Conservation (phyloP, 2,888 invertebrate genomes). For the Chromoteleia sp. region DNA sequence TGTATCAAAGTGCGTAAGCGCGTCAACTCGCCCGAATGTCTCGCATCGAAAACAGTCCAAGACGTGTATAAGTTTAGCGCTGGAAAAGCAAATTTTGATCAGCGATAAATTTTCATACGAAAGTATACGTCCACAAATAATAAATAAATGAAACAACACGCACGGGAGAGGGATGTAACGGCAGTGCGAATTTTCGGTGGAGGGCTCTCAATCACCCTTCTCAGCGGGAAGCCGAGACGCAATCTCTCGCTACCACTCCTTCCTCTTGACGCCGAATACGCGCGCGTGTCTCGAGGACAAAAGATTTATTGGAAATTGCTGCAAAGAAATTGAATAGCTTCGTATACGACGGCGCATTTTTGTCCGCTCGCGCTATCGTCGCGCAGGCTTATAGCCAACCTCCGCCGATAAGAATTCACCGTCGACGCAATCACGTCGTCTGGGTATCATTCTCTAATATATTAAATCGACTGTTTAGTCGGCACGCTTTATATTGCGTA, state of each 20-base stretch:
- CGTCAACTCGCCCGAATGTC: conserved; percentile 13
- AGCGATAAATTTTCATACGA: conserved; percentile 60
- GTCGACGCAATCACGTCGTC: conserved; percentile 70
- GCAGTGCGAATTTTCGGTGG: conserved; percentile 78
- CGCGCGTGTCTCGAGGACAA: conserved; percentile 79
- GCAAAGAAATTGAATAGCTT: conserved; percentile 79
- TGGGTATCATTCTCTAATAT: conserved; percentile 70
- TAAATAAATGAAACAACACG: conserved; percentile 65
- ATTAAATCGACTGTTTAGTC: conserved; percentile 71
- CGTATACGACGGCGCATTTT: conserved; percentile 70
- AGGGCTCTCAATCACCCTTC: conserved; percentile 80
- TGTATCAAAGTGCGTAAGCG: conserved; percentile 19
- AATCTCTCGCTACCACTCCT: conserved; percentile 78
- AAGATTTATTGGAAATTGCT: conserved; percentile 83
- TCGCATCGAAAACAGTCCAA: conserved; percentile 21
- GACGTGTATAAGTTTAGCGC: conserved; percentile 7
- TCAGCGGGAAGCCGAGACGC: conserved; percentile 81
- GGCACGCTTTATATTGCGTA: conserved; percentile 69
- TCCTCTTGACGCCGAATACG: conserved; percentile 70
- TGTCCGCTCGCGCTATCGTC: conserved; percentile 65
- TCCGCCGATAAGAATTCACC: conserved; percentile 70
- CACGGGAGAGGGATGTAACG: conserved; percentile 64
- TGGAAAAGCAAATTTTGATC: conserved; percentile 52
- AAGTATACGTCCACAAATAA: conserved; percentile 59
- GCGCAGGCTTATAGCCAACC: conserved; percentile 66